Base-by-base conservation (phyloP, 2,797 vertebrate species). In the Catharus ustulatus region DNA sequence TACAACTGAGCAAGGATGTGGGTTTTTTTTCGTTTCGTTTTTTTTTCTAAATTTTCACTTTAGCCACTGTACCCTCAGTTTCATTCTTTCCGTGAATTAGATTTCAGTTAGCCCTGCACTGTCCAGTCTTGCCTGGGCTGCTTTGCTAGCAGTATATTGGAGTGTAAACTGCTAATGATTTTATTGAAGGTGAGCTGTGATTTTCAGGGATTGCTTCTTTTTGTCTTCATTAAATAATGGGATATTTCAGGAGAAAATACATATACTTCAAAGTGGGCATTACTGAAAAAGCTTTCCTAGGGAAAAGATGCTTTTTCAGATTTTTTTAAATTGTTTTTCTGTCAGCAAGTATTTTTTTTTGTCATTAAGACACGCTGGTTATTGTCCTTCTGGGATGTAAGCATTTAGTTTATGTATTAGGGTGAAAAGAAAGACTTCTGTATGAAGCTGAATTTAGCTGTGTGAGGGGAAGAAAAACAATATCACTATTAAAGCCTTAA, bases 11-110 rank as follows among this genome's bases (percentile, higher is more conserved):
- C 1, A 12, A 29, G 17, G 11, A 6, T 13, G 51, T 67, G 46
- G 16, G 10, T 0, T 0, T 13, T 49, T 38, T 40, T 67, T 23
- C 0, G 1, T 9, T 23, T 23, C 0, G 7, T 43, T 75, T 34
- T 24, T 13, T 36, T 21, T n/a, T 51, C 76, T 59, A 5, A 32
- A 52, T 57, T 67, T 61, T 15, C 9, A 11, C 24, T 80, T 84
- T 10, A 54, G 12, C 27, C 89, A 4, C 24, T 68, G 9, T 21
- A 4, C 40, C 32, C 36, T 57, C 15, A n/a, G 38, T 84, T 75
- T 69, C 9, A 48, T 84, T 78, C n/a, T 49, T 84, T 22, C n/a
- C 15, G 5, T 68, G 30, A 86, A 42, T 46, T 80, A 43, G 40
- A 61, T 77, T 80, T 92, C 51, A 78, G 0, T 84, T 61, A 57